Base-by-base conservation (phyloP, 1,140 invertebrate species). In the Oedothorax gibbosus region DNA sequence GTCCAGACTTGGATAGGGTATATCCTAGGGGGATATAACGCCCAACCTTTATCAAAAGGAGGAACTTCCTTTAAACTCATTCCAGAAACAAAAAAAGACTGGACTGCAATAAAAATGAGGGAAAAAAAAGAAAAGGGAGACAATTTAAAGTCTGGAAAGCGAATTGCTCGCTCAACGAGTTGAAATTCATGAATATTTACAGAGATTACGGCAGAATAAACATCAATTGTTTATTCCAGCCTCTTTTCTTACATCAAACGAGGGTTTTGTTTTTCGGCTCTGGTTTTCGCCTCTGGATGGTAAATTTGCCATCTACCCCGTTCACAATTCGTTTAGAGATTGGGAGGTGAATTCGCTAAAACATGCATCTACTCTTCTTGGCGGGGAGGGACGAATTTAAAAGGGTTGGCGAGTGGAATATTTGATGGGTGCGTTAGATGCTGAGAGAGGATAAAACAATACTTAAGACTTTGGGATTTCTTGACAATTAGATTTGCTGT, bases 161-260 rank as follows among this genome's bases (percentile, higher is more conserved):
- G 71, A 82, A 82, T 82, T 64, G 79, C 66, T 69, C 66, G 9
- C 35, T 66, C 78, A 72, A 72, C 71, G 71, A 75, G 81, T 83
- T 75, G 69, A 83, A 75, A 73, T 83, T 83, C 81, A 83, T 83
- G 81, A 83, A 83, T 83, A 83, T 83, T 83, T 83, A 83, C 69
- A 20, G 71, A 83, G 71, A 83, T 83, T 83, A 83, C 81, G 81
- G 50, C 9, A 57, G 81, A 83, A 83, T 83, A 72, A 83, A 83
- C 81, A 83, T 66, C 81, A 83, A 83, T 83, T 83, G 81, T 83
- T 83, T 83, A 83, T 83, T 83, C 81, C 79, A 15, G 62, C 71
- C 18, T 56, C n/a, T n/a, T 75, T 64, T 83, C 71, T 49, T 77
- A 75, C 71, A 66, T 83, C 73, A 83, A 83, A 75, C 35, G 60